phyloP scores from a whole-genome alignment of 2,888 invertebrate species.

The Ochropleura leucogaster region DNA sequence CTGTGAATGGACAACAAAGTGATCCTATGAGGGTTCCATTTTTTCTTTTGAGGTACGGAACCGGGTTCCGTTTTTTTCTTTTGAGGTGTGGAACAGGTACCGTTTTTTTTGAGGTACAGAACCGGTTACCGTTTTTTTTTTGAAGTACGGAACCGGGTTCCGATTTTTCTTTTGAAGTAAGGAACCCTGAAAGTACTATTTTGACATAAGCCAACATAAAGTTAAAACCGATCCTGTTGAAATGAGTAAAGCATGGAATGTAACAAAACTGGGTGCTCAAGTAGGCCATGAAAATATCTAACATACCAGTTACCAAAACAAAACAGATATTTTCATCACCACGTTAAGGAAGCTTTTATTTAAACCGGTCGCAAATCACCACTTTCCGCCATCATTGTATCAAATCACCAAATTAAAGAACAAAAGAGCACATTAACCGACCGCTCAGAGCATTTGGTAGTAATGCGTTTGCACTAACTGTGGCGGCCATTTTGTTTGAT shows the following conservation, averaged over 20 bases:
- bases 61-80: too few relatives aligned
- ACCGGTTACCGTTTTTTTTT: too few relatives aligned
- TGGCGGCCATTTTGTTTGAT: conserved; percentile 48
- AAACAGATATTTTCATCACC: conserved; percentile 14
- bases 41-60: too few relatives aligned
- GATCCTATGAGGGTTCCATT: too few relatives aligned
- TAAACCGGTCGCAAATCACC: conserved; percentile 53
- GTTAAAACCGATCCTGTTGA: neutral
- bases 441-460: conserved; percentile 39
- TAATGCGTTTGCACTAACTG: conserved; percentile 58
- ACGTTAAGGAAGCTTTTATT: conserved; percentile 46
- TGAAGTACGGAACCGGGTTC: too few relatives aligned
- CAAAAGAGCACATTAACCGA: conserved; percentile 50
- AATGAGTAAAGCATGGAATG: neutral
- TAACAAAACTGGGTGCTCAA: neutral
- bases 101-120: too few relatives aligned
- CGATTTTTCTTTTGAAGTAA: too few relatives aligned
- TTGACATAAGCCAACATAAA: neutral
- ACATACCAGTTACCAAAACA: conserved; percentile 10
- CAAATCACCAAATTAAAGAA: conserved; percentile 61
- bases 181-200: too few relatives aligned
- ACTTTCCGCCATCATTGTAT: conserved; percentile 53
- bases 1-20: neutral
- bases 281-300: neutral
- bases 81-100: too few relatives aligned